A percentile compares a stretch with the other conserved stretches of the same genome.
These are phyloP conservation scores for Pterocles burchelli DNA, from an alignment of 2,113 vertebrate genomes.

Conservation along the genomic window DNA sequence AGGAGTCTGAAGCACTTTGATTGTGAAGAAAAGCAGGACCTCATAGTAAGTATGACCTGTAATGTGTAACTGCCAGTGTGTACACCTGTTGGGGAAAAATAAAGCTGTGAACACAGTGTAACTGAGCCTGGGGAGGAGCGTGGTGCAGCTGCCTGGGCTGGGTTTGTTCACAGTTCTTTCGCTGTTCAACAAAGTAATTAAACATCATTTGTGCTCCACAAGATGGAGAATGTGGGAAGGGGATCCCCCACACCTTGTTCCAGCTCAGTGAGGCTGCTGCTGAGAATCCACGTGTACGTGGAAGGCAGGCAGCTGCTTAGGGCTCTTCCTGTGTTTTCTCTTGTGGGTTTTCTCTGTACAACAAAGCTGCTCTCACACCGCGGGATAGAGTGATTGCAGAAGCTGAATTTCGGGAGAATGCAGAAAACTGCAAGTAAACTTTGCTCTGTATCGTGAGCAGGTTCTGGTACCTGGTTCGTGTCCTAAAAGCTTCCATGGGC, in stretches of 20 bases:
- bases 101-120: fast-evolving
- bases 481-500: neutral
- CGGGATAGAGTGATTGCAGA: neutral
- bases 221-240: neutral
- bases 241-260: too few species aligned
- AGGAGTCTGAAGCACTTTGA: slow-evolving; percentile 89
- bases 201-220: neutral
- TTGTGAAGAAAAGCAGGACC: slow-evolving; percentile 81
- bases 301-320: neutral
- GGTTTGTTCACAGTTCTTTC: neutral
- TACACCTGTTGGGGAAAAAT: fast-evolving
- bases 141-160: neutral
- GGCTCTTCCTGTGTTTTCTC: neutral
- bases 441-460: fast-evolving
- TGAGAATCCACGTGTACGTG: fast-evolving
- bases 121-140: fast-evolving
- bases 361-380: fast-evolving
- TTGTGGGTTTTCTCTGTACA: neutral
- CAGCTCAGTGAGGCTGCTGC: neutral
- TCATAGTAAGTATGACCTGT: slow-evolving; percentile 78
- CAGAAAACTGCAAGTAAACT: neutral
- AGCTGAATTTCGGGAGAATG: neutral
- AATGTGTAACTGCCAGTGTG: fast-evolving
- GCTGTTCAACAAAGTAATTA: too few species aligned
- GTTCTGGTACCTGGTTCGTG: neutral